Evolutionary conservation across 1,140 invertebrate genomes (phyloP).

Genomic region (Bombus picipes): DNA sequence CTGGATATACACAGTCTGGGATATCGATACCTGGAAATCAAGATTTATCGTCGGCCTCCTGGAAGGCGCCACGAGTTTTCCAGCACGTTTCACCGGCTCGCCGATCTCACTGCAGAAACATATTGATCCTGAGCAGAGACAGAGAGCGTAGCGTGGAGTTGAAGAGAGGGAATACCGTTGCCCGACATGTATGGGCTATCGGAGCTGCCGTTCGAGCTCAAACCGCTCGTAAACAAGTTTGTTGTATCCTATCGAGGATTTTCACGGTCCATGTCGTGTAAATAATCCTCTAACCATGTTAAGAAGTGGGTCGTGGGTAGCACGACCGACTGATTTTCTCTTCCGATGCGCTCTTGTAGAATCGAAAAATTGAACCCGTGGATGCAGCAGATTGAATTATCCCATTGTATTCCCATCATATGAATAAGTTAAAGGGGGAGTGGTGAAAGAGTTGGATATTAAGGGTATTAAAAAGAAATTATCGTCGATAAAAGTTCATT

Average conservation of each 20-base stretch:
- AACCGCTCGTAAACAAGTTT: constrained; percentile 66
- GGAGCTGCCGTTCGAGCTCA: constrained; percentile 34
- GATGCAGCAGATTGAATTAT: too few relatives aligned
- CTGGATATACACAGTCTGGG: not conserved
- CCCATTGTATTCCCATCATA: too few relatives aligned
- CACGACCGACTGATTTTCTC: not conserved
- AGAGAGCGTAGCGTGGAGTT: not conserved
- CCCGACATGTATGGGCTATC: constrained; percentile 19
- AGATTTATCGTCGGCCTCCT: constrained; percentile 48
- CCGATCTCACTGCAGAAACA: constrained; percentile 13
- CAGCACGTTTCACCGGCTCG: constrained; percentile 16
- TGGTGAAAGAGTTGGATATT: too few relatives aligned
- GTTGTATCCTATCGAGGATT: constrained; percentile 41
- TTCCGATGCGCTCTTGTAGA: not conserved
- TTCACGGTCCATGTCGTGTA: constrained; percentile 21
- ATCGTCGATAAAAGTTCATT: too few relatives aligned
- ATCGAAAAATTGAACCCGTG: not conserved
- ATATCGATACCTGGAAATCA: constrained; percentile 44
- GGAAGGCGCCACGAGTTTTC: constrained; percentile 43
- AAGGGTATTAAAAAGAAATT: too few relatives aligned
- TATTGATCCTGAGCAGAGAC: constrained; percentile 19
- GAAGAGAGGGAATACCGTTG: not conserved
- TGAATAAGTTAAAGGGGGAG: too few relatives aligned
- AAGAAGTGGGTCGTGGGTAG: not conserved
- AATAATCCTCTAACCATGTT: constrained; percentile 17